Evolutionary conservation across 2,113 vertebrate genomes (phyloP).

Genomic region (Gallinago media): DNA sequence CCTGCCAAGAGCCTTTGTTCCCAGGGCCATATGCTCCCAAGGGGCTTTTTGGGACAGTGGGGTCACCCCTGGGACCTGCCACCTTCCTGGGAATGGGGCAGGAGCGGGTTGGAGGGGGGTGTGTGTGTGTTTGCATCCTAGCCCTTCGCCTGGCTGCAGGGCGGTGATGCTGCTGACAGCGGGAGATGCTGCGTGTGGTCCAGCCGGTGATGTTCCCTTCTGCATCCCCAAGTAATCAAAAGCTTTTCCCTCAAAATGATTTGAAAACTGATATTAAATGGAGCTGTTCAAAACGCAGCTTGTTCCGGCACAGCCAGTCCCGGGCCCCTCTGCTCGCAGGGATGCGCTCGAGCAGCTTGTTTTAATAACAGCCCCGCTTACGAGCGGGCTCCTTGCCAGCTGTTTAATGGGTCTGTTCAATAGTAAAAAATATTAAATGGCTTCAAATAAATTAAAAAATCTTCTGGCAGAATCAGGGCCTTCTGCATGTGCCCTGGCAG

Average conservation of each 20-base stretch:
- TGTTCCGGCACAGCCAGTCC: not conserved
- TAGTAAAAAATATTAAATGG: slow-evolving; percentile 39
- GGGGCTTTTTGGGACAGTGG: not conserved
- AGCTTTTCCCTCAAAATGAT: not conserved
- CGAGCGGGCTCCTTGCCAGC: not conserved
- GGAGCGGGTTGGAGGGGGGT: not conserved
- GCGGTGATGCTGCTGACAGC: not conserved
- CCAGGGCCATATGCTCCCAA: not conserved
- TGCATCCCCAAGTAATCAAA: not conserved
- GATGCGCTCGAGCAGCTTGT: slow-evolving; percentile 5
- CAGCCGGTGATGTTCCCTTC: not conserved
- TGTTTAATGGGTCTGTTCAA: not conserved
- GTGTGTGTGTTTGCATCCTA: not conserved
- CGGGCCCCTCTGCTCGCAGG: not conserved
- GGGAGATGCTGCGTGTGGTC: not conserved
- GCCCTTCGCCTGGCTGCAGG: not conserved
- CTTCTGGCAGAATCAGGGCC: not conserved
- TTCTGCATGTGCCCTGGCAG: slow-evolving; percentile 26
- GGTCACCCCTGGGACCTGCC: not conserved
- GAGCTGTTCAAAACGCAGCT: not conserved
- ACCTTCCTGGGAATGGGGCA: not conserved
- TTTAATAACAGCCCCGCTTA: not conserved
- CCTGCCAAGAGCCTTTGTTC: slow-evolving; percentile 42
- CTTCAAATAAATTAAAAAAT: slow-evolving; percentile 20
- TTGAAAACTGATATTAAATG: not conserved